Evolutionary conservation across 2,888 invertebrate genomes (phyloP).

Genomic region (Callimorpha dominula): DNA sequence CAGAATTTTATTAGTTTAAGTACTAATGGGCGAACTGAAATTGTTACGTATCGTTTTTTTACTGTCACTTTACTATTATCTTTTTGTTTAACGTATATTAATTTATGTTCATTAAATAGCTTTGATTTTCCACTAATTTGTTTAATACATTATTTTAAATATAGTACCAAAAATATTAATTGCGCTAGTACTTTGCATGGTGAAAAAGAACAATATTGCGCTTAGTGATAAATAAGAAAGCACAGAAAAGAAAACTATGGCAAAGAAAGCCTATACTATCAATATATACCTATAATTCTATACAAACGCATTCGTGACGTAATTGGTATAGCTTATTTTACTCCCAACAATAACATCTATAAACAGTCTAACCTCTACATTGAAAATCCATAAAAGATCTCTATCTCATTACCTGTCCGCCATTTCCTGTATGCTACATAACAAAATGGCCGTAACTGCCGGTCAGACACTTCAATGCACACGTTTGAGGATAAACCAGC

Average conservation of each 20-base stretch:
- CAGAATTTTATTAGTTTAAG: no score
- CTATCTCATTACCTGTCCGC: slow-evolving; percentile 22
- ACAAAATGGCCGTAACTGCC: slow-evolving; percentile 46
- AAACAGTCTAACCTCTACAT: slow-evolving; percentile 23
- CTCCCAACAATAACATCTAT: slow-evolving; percentile 10
- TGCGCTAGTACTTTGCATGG: no score
- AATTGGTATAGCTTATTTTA: slow-evolving; percentile 1
- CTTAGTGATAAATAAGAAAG: neutral
- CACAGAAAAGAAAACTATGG: no score
- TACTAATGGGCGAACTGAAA: no score
- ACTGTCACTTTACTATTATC: no score
- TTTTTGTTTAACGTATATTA: no score
- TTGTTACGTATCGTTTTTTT: no score
- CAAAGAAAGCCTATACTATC: neutral
- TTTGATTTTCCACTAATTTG: no score
- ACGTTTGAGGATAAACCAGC: neutral
- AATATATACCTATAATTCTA: neutral
- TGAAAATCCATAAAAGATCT: slow-evolving; percentile 25
- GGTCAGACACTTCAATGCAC: slow-evolving; percentile 29
- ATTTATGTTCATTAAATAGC: no score
- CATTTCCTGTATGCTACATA: slow-evolving; percentile 41
- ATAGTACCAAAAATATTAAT: no score
- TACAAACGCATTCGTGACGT: neutral
- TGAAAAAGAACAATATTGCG: no score
- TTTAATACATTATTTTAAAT: no score